These are phyloP conservation scores for Drosophila seguyi DNA, from an alignment of 1,140 invertebrate species.

Conservation along the genomic window DNA sequence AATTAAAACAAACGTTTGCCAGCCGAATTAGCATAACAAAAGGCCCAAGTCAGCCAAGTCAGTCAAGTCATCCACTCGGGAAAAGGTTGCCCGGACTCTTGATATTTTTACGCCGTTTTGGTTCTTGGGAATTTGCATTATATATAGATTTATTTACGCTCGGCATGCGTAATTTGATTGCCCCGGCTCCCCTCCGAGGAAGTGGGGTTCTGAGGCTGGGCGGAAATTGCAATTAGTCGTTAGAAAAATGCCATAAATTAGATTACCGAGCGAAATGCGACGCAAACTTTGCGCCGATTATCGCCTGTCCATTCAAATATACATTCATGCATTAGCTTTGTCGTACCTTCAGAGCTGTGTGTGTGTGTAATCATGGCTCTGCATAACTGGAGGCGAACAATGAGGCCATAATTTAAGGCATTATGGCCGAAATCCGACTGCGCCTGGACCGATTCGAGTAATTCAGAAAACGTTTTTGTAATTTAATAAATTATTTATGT, in stretches of 20 bases:
- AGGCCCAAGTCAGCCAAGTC: slow-evolving; percentile 51
- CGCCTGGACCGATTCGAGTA: slow-evolving; percentile 35
- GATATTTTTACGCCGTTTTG: slow-evolving; percentile 60
- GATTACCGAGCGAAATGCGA: slow-evolving; percentile 66
- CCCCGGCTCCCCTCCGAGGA: slow-evolving; percentile 1
- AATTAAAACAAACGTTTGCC: slow-evolving; percentile 83
- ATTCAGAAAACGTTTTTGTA: slow-evolving; percentile 72
- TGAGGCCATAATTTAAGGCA: slow-evolving; percentile 79
- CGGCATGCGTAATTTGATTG: slow-evolving; percentile 74
- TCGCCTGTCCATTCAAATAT: slow-evolving; percentile 35
- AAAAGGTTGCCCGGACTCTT: slow-evolving; percentile 58
- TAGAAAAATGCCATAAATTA: slow-evolving; percentile 81
- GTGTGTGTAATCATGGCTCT: slow-evolving; percentile 24
- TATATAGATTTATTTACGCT: slow-evolving; percentile 71
- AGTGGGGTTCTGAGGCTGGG: slow-evolving; percentile 1
- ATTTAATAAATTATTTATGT: slow-evolving; percentile 82
- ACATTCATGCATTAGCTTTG: not conserved
- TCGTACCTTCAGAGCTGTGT: not conserved
- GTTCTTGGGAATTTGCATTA: slow-evolving; percentile 55
- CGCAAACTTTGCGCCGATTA: slow-evolving; percentile 65
- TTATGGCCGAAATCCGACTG: slow-evolving; percentile 71
- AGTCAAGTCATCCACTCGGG: slow-evolving; percentile 61
- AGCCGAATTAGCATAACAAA: slow-evolving; percentile 79
- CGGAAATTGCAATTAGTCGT: slow-evolving; percentile 79
- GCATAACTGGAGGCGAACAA: slow-evolving; percentile 64